Percentiles rank a stretch among this genome's conserved stretches.
phyloP scores from a whole-genome alignment of 2,888 invertebrate species.

The Anoplius nigerrimus region DNA sequence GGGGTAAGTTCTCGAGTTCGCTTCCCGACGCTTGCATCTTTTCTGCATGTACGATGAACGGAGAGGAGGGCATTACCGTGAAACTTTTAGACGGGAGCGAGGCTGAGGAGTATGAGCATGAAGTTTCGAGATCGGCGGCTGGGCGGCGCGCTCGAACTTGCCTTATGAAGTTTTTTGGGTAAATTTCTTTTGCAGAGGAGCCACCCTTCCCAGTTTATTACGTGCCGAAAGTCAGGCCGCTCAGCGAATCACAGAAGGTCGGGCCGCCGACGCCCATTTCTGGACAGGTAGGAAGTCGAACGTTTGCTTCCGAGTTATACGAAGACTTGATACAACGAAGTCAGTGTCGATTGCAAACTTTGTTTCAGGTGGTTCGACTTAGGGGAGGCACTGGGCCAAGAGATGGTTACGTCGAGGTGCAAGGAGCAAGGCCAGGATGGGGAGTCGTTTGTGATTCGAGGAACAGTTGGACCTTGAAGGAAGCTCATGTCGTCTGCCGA shows the following conservation, averaged over 20 bases:
- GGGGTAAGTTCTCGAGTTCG: neutral
- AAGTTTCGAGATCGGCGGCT: neutral
- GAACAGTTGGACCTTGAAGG: slow-evolving; percentile 75
- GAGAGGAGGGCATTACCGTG: too few species aligned
- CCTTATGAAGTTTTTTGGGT: neutral
- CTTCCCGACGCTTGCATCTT: neutral
- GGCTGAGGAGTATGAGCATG: neutral
- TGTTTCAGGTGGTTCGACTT: slow-evolving; percentile 71
- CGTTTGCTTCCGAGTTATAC: neutral
- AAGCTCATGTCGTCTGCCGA: slow-evolving; percentile 76
- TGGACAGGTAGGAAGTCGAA: slow-evolving; percentile 62
- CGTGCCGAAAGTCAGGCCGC: slow-evolving; percentile 59
- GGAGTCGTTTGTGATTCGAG: slow-evolving; percentile 76
- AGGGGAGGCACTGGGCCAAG: slow-evolving; percentile 73
- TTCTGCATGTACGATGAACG: too few species aligned
- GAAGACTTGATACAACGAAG: neutral
- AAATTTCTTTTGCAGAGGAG: slow-evolving; percentile 58
- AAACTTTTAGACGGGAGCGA: too few species aligned
- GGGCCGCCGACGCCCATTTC: slow-evolving; percentile 61
- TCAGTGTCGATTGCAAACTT: neutral
- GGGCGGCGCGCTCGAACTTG: neutral
- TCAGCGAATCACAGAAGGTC: slow-evolving; percentile 44
- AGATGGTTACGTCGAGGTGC: slow-evolving; percentile 76
- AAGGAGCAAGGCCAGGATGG: slow-evolving; percentile 74
- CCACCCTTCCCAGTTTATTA: slow-evolving; percentile 67